These are phyloP conservation scores for Callocephalon fimbriatum DNA, from an alignment of 2,113 vertebrate species.

Conservation along the genomic window DNA sequence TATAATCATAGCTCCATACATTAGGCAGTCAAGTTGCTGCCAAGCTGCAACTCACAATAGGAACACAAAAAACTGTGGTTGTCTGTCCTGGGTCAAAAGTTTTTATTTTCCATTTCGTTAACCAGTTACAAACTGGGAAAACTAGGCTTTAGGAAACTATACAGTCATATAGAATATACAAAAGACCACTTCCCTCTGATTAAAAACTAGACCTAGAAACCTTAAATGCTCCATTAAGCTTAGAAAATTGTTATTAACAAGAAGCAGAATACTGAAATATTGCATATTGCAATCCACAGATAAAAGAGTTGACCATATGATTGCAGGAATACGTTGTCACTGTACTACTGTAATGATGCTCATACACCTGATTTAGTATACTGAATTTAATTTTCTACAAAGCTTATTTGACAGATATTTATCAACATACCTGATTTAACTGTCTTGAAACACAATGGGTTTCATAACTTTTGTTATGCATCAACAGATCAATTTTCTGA, in stretches of 20 bases:
- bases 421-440: neutral
- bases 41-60: neutral
- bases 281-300: neutral
- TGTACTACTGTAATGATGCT: neutral
- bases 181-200: neutral
- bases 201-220: neutral
- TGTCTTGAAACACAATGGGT: neutral
- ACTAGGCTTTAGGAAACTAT: neutral
- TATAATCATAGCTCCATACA: neutral
- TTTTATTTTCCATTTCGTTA: neutral
- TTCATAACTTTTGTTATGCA: neutral
- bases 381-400: neutral
- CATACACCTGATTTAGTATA: neutral
- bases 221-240: neutral
- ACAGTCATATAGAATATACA: neutral
- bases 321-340: neutral
- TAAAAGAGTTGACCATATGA: neutral
- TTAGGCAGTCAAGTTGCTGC: neutral
- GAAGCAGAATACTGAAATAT: neutral
- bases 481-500: constrained; percentile 2
- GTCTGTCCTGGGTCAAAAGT: neutral
- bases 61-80: neutral
- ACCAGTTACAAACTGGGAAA: neutral
- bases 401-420: neutral
- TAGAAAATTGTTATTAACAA: neutral